Conservation (phyloP, 2,888 invertebrate genomes). For the Flexamia atlantica region DNA sequence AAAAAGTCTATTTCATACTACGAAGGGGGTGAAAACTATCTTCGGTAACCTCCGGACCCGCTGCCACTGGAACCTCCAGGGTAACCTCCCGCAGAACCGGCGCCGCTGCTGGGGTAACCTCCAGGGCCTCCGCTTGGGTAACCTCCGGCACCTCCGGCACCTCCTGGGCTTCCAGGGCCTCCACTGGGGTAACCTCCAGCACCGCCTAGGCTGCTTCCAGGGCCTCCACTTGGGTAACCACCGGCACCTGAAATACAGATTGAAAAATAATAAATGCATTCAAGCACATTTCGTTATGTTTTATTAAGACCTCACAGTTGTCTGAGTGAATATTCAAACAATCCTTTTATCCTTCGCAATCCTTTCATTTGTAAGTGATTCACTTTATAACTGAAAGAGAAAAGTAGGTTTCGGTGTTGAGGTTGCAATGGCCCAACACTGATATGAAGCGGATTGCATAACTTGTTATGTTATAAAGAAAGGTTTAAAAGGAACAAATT, state of each 20-base stretch:
- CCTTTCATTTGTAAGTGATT: no score
- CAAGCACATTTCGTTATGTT: no score
- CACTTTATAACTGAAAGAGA: no score
- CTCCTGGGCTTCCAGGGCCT: background rate
- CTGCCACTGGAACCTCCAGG: slow-evolving; percentile 11
- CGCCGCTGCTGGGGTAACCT: slow-evolving; percentile 32
- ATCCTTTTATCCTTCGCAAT: no score
- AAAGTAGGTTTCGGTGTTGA: no score
- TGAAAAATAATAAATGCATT: no score
- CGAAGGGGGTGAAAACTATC: background rate
- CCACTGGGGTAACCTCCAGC: background rate
- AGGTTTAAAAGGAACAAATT: no score
- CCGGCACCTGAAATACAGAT: slow-evolving; percentile 32
- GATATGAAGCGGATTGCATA: no score
- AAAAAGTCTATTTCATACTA: slow-evolving; percentile 10
- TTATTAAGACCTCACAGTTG: no score
- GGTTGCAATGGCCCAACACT: no score
- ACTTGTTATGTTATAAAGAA: no score
- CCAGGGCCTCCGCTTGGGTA: slow-evolving; percentile 7
- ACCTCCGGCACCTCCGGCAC: background rate
- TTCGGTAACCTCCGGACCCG: slow-evolving; percentile 61
- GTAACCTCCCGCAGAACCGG: slow-evolving; percentile 56
- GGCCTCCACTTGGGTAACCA: slow-evolving; percentile 69
- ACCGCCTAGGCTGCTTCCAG: slow-evolving; percentile 10
- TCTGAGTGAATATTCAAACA: no score